Base-by-base conservation (phyloP, 2,888 invertebrate species). In the Melanophora roralis region DNA sequence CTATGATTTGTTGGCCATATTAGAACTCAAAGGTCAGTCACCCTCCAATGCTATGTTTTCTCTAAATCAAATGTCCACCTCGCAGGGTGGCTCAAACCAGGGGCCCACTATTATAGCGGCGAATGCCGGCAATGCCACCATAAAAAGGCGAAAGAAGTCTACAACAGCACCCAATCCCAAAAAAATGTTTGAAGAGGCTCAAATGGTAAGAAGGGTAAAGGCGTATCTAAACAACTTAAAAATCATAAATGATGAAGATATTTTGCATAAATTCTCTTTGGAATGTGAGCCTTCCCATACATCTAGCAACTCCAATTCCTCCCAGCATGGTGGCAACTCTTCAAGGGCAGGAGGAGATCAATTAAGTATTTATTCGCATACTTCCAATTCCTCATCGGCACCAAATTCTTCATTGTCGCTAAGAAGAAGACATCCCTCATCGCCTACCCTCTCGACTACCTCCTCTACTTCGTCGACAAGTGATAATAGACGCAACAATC, bases 121-220 rank as follows among this genome's bases (percentile, higher is more conserved):
- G 14, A 91, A 90, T 89, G 86, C 88, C 2, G 94, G 95, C 7
- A 95, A 95, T 86, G 95, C 96, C 0, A 97, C 97, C 1, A 96
- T 97, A 0, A 97, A 97, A 88, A 91, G 97, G 84, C 92, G 97
- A 84, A 97, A 97, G 90, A 96, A 97, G 88, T 95, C 97, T 0
- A 93, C 95, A 34, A 95, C 97, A 32, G 95, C 96, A 4, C 97
- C 97, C 1, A 98, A 98, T 90, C 96, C 97, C 64, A 98, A 98
- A 91, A 98, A 98, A 90, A 98, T 98, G 98, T 98, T 97, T 90
- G 98, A 98, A 90, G 98, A 98, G 91, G 98, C 98, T 34, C 97
- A 98, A 91, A 99, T 99, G 99, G 98, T 98, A 71, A 93, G 98
- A 34, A 92, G 98, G 72, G 98, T 99, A 5, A 98, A 98, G 89